These are phyloP conservation scores for Cyprinodon brontotheroides DNA, from an alignment of 2,113 vertebrate species.

Conservation along the genomic window DNA sequence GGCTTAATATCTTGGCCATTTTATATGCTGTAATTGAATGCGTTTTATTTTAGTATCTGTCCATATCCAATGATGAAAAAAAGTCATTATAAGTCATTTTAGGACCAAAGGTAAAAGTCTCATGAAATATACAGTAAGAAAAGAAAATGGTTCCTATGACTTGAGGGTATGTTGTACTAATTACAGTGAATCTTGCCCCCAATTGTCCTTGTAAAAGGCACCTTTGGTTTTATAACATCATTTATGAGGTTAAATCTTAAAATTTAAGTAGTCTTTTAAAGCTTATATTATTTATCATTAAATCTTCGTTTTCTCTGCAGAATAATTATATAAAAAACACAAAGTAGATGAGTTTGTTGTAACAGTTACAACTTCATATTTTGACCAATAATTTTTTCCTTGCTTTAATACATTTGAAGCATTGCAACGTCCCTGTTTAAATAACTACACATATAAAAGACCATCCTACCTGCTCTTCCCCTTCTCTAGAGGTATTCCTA, in stretches of 20 bases:
- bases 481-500: too few relatives aligned
- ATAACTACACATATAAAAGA: too few relatives aligned
- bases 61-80: neutral
- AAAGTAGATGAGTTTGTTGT: too few relatives aligned
- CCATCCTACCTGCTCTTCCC: too few relatives aligned
- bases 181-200: too few relatives aligned
- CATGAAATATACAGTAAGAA: neutral
- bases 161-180: neutral
- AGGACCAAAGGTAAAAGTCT: neutral
- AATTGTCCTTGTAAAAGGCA: too few relatives aligned
- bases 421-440: too few relatives aligned
- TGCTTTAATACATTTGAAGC: too few relatives aligned
- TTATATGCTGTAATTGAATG: neutral
- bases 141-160: neutral
- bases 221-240: too few relatives aligned
- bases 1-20: neutral
- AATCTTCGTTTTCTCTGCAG: neutral
- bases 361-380: too few relatives aligned
- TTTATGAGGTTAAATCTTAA: neutral
- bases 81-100: neutral
- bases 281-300: neutral
- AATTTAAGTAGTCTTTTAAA: neutral
- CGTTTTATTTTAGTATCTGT: neutral
- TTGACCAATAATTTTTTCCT: too few relatives aligned
- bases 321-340: too few relatives aligned